Evolutionary conservation across 2,888 invertebrate species (phyloP).

Genomic region (Tribolium freemani): DNA sequence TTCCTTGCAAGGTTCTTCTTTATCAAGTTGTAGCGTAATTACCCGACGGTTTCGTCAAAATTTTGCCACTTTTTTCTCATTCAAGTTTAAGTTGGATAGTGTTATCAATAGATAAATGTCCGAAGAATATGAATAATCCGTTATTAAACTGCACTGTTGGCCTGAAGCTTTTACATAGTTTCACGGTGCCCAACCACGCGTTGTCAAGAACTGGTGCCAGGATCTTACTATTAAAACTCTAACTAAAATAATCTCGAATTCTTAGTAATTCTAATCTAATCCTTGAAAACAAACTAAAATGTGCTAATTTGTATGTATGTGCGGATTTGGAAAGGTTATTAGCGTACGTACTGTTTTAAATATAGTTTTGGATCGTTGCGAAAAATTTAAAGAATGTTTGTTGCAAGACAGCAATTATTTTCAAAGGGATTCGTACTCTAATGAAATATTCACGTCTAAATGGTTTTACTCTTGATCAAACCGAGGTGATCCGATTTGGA

Average conservation of each 20-base stretch:
- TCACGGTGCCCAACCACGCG: slow-evolving; percentile 8
- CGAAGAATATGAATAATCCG: slow-evolving; percentile 39
- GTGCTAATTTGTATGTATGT: slow-evolving; percentile 8
- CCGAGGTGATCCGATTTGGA: slow-evolving; percentile 44
- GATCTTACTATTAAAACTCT: slow-evolving; percentile 17
- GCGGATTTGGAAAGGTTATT: slow-evolving; percentile 24
- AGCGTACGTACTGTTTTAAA: slow-evolving; percentile 7
- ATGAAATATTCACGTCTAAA: slow-evolving; percentile 42
- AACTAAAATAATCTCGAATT: slow-evolving; percentile 3
- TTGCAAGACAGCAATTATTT: slow-evolving; percentile 9
- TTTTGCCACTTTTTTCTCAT: not conserved
- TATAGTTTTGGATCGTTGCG: not conserved
- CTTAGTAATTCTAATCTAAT: not conserved
- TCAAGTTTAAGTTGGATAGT: not conserved
- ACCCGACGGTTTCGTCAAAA: not conserved
- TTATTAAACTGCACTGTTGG: slow-evolving; percentile 44
- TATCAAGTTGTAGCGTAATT: not conserved
- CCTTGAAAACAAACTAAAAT: slow-evolving; percentile 7
- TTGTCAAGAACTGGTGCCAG: slow-evolving; percentile 8
- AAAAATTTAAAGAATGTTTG: not conserved
- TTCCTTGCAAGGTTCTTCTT: not conserved
- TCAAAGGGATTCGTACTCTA: not conserved
- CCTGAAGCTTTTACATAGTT: slow-evolving; percentile 37
- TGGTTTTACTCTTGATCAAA: slow-evolving; percentile 47
- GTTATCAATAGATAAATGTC: not conserved